Evolutionary conservation across 2,888 invertebrate genomes (phyloP).

Genomic region (Thymelicus acteon): DNA sequence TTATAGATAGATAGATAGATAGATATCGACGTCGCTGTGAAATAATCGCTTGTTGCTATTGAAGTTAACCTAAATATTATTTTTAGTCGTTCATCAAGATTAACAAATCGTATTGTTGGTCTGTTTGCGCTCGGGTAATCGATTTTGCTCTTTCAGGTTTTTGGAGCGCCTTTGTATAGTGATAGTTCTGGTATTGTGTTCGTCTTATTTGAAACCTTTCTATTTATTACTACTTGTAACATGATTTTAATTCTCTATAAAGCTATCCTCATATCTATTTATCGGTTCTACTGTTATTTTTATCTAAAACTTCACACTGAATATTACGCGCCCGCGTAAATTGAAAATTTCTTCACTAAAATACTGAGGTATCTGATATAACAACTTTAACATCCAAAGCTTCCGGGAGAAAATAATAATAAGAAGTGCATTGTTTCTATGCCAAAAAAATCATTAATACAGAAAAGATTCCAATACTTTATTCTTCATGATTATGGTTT

Average conservation of each 20-base stretch:
- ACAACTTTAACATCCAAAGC: too few species aligned
- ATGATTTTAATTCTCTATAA: slow-evolving; percentile 30
- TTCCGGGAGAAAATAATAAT: too few species aligned
- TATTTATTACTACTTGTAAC: slow-evolving; percentile 32
- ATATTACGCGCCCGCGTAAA: neutral
- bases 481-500: neutral
- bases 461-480: too few species aligned
- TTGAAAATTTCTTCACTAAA: neutral
- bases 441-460: too few species aligned
- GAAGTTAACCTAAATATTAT: slow-evolving; percentile 59
- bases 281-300: slow-evolving; percentile 17
- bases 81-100: slow-evolving; percentile 47
- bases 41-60: slow-evolving; percentile 51
- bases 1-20: slow-evolving; percentile 47
- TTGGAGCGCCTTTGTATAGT: slow-evolving; percentile 29
- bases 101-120: slow-evolving; percentile 40
- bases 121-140: slow-evolving; percentile 43
- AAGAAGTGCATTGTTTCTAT: too few species aligned
- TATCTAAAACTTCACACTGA: neutral
- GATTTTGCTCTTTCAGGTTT: slow-evolving; percentile 39
- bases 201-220: slow-evolving; percentile 25
- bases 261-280: slow-evolving; percentile 17
- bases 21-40: slow-evolving; percentile 37
- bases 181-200: slow-evolving; percentile 26
- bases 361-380: neutral